Evolutionary conservation across 2,113 vertebrate genomes (phyloP).

Genomic region (Podiceps cristatus): DNA sequence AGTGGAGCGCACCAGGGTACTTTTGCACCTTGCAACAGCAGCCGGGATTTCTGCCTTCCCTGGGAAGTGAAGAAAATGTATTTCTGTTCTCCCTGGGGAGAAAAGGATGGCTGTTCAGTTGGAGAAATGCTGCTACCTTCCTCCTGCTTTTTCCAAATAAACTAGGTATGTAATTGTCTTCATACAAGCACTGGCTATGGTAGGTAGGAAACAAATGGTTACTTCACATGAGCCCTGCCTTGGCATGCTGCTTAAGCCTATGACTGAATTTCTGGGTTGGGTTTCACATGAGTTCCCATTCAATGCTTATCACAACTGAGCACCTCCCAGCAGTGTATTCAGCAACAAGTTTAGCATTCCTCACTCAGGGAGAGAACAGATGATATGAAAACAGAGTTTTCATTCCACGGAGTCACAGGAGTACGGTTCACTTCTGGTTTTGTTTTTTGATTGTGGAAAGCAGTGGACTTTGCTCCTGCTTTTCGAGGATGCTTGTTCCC

Average conservation of each 20-base stretch:
- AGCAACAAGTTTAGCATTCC: background rate
- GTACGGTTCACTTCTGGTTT: rapidly evolving
- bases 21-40: background rate
- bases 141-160: background rate
- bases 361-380: background rate
- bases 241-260: background rate
- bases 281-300: background rate
- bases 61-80: background rate
- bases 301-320: background rate
- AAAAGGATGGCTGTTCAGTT: background rate
- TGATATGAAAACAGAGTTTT: background rate
- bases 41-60: background rate
- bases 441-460: background rate
- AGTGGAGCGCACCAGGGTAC: background rate
- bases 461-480: background rate
- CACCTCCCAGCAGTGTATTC: background rate
- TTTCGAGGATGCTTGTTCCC: background rate
- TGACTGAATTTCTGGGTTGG: background rate
- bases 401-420: background rate
- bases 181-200: background rate
- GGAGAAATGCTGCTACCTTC: background rate
- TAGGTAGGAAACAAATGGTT: background rate
- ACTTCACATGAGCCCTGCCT: background rate
- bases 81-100: background rate
- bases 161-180: background rate